phyloP scores from a whole-genome alignment of 2,888 invertebrate species.

The Dryobotodes eremita region DNA sequence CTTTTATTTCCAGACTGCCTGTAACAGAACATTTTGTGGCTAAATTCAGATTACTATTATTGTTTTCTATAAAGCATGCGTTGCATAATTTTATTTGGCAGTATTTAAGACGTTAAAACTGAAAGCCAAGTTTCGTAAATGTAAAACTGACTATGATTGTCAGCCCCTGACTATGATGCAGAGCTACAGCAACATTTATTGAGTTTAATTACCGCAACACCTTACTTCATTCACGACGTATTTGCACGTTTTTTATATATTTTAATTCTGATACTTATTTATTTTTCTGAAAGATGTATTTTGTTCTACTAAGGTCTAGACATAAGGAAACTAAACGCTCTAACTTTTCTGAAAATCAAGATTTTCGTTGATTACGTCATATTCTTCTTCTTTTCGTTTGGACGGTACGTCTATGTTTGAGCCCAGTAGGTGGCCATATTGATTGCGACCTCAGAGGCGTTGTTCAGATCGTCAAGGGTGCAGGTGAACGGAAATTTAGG shows the following conservation, averaged over 20 bases:
- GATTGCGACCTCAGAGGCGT: background rate
- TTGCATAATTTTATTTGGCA: background rate
- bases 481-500: background rate
- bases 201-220: constrained; percentile 75
- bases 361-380: background rate
- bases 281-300: background rate
- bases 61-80: background rate
- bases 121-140: background rate
- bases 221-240: constrained; percentile 61
- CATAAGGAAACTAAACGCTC: background rate
- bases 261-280: constrained; percentile 10
- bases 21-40: background rate
- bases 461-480: background rate
- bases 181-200: constrained; percentile 73
- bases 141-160: constrained; percentile 49
- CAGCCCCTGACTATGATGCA: constrained; percentile 75
- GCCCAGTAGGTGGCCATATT: background rate
- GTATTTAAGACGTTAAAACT: background rate
- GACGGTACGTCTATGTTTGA: background rate
- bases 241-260: constrained; percentile 48
- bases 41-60: background rate
- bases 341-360: background rate
- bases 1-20: too few species aligned
- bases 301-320: background rate
- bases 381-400: background rate